Base-by-base conservation (phyloP, 2,113 vertebrate species). In the Psettodes erumei region DNA sequence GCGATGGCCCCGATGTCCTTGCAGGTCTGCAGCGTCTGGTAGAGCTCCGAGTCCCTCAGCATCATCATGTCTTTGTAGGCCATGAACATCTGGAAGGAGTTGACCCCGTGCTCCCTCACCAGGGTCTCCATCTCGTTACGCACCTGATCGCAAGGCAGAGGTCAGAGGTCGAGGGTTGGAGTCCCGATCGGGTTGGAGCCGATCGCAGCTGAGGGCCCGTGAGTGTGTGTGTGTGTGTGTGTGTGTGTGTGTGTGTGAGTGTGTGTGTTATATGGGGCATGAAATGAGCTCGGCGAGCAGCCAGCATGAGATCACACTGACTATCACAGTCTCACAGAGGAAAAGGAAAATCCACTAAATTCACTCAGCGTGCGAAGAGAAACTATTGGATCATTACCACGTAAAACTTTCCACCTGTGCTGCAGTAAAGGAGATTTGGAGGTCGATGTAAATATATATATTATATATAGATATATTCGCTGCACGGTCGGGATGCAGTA, bases 51-150 rank as follows among this genome's bases (percentile, higher is more conserved):
- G 93, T 99, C 98, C 80, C 96, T 94, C 84, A 99, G 96, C 96
- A 99, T 98, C 92, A 96, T 96, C 88, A 95, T 64, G 73, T 99
- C 98, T 92, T 98, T 99, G 92, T 99, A 99, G 84, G 97, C 95
- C 97, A 98, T 98, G 94, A 93, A 99, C 96, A 98, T 96, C 94
- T 99, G 97, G 92, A 99, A 99, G 1, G 98, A 98, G 94, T 98
- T 99, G 84, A 99, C 96, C 0, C 98, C 98, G 47, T 97, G 96
- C 85, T 99, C 98, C 68, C 96, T 93, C 81, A 98, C 97, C 88
- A 99, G 91, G 0, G 89, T 94, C 94, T 98, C 97, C 98, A 99
- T 99, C 91, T 99, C 96, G 0, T 92, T 93, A 67, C 92, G 95
- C 38, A 98, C 98, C 98, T 99, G 82, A 80, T n/a, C 6, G 11